Percentiles rank a stretch among this genome's conserved stretches.
These are phyloP conservation scores for Ormyrus nitidulus DNA, from an alignment of 2,888 invertebrate genomes.

Conservation along the genomic window DNA sequence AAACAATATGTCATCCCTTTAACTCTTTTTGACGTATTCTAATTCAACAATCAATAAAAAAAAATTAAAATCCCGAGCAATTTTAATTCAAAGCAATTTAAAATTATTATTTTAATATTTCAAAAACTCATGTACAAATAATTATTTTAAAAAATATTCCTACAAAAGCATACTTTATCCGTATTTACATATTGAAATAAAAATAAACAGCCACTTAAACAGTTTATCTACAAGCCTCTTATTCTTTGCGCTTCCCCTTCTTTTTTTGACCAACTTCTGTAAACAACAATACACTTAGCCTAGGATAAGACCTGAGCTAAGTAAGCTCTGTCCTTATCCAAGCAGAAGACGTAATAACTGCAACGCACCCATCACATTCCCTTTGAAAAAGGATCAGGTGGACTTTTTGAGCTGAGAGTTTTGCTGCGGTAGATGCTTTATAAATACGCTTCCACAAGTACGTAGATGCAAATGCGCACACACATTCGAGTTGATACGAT, in stretches of 20 bases:
- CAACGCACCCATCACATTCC: background rate
- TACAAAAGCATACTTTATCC: no score
- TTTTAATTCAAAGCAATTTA: no score
- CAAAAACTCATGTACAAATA: no score
- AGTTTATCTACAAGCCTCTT: background rate
- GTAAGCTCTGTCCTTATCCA: constrained; percentile 44
- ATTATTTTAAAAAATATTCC: no score
- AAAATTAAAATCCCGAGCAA: no score
- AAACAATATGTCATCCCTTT: no score
- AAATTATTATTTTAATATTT: no score
- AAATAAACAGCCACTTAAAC: background rate
- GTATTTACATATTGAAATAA: no score
- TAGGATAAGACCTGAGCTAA: constrained; percentile 21
- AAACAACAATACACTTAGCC: constrained; percentile 45
- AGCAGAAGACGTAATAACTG: background rate
- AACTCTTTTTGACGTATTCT: no score
- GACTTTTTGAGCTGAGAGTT: constrained; percentile 24
- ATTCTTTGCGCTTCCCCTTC: background rate
- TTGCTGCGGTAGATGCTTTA: constrained; percentile 24
- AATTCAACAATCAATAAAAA: no score
- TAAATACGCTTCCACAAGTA: constrained; percentile 18
- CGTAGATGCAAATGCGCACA: background rate
- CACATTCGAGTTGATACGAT: background rate
- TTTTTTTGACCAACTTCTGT: constrained; percentile 1
- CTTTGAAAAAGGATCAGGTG: background rate